Evolutionary conservation across 2,113 vertebrate genomes (phyloP), one percentile per base, ranked within the genome.

Genomic region (Ceratotherium simum): DNA sequence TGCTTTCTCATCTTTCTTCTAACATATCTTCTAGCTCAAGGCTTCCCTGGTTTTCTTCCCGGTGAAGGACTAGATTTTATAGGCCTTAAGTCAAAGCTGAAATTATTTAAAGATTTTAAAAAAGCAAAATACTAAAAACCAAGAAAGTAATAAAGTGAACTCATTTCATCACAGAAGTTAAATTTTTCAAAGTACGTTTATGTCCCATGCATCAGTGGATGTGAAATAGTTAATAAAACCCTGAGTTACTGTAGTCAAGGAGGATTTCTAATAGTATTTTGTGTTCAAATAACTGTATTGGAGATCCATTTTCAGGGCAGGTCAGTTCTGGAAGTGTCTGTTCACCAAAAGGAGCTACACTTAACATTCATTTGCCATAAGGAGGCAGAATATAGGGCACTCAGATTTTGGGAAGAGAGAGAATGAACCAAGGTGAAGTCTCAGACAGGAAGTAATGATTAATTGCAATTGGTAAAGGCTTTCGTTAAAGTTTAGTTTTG

Each of bases 101-200:
- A 97, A 80, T 93, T 29, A 91, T 94, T 42, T 96, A 54, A 78
- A 94, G 67, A 21, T 31, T 85, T 60, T n/a, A 42, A 83, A 82
- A 39, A 80, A 25, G 39, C 46, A 60, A 93, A 86, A 76, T 48
- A 90, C 65, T 46, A 75, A 95, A 56, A 60, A 29, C 33, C 8
- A 89, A 92, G 20, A 90, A 80, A 86, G 14, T 48, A 80, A 73
- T 60, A 46, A 75, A 87, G 31, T 67, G 4, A 93, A 51, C n/a
- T 95, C n/a, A 75, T 73, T 90, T 91, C 21, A 75, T 81, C 51
- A 48, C 33, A 42, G 20, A 92, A 81, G 14, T 95, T 83, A 92
- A 85, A 79, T 13, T 75, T 89, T 90, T 65, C 60, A 70, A 84
- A 48, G 76, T 84, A 11, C 18, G 33, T 81, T 69, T 91, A 73